Conservation (phyloP, 2,113 vertebrate genomes). For the Gymnarchus niloticus region DNA sequence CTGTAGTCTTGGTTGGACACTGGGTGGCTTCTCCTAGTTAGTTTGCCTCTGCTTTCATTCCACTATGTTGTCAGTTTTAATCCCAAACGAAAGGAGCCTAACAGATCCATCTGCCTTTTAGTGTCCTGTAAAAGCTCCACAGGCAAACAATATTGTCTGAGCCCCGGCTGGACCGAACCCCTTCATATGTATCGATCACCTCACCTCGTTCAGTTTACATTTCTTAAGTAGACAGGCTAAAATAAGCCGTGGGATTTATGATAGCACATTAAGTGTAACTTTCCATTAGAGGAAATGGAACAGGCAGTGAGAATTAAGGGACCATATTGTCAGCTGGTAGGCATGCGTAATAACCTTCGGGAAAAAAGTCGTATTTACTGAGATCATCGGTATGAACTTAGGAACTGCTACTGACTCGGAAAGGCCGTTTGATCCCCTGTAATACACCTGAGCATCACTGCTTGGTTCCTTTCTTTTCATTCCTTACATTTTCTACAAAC, state of each 20-base stretch:
- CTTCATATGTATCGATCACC: constrained; percentile 22
- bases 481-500: background rate
- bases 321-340: background rate
- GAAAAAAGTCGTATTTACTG: constrained; percentile 18
- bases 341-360: constrained; percentile 15
- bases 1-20: no score
- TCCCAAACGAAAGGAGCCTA: background rate
- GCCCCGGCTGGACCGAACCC: background rate
- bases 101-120: background rate
- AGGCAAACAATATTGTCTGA: background rate
- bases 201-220: background rate
- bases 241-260: constrained; percentile 20
- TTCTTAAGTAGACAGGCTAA: constrained; percentile 19
- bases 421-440: constrained; percentile 21
- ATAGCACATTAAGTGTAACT: constrained; percentile 11
- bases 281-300: constrained; percentile 26
- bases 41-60: no score
- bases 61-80: background rate
- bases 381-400: constrained; percentile 19
- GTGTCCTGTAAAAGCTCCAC: background rate
- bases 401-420: background rate
- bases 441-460: constrained; percentile 3
- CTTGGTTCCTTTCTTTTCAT: background rate
- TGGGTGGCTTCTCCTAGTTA: no score
- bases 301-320: background rate